Percentiles rank a stretch among this genome's conserved stretches.
phyloP scores from a whole-genome alignment of 2,113 vertebrate species.

The Podiceps cristatus region DNA sequence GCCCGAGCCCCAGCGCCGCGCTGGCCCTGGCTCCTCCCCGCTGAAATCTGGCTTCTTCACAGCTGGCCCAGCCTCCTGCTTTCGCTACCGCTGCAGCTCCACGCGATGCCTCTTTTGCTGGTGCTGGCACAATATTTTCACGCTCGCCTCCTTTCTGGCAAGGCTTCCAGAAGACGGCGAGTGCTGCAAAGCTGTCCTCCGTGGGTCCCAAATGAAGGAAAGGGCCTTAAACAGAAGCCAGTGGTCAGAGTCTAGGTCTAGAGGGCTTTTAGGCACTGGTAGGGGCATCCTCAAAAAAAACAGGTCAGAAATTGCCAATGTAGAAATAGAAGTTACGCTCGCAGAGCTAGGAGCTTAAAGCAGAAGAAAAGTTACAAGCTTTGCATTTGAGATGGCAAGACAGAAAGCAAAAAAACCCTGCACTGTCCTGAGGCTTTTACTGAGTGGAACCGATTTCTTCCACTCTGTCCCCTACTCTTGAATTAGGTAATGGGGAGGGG shows the following conservation, averaged over 20 bases:
- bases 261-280: background rate
- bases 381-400: background rate
- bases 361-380: background rate
- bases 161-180: background rate
- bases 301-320: background rate
- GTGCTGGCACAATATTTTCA: fast-evolving
- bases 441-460: background rate
- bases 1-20: background rate
- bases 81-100: background rate
- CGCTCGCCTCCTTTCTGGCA: background rate
- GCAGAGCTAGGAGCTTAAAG: background rate
- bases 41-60: slow-evolving; percentile 8
- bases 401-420: background rate
- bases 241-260: background rate
- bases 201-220: background rate
- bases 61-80: slow-evolving; percentile 21
- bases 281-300: no score
- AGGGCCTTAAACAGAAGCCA: background rate
- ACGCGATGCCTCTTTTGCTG: background rate
- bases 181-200: background rate
- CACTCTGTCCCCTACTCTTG: background rate
- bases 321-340: background rate
- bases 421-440: background rate
- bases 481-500: background rate
- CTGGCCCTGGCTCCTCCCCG: slow-evolving; percentile 47